These are phyloP conservation scores for Psix sp. DNA, from an alignment of 1,140 invertebrate species.

Conservation along the genomic window DNA sequence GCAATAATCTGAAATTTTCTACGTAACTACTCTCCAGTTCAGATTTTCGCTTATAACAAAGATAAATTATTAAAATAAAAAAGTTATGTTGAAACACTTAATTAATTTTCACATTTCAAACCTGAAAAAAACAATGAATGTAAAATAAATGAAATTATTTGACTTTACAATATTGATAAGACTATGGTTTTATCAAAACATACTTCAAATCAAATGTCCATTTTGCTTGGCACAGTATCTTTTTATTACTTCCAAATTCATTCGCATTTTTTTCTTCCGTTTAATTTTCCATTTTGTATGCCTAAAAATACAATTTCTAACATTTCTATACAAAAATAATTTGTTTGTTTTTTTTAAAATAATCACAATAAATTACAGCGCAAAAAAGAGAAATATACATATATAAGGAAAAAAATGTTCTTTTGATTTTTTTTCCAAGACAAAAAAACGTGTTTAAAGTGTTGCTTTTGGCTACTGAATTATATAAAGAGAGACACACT, in stretches of 20 bases:
- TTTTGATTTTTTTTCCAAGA: slow-evolving; percentile 4
- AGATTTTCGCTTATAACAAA: slow-evolving; percentile 20
- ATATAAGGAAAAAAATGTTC: slow-evolving; percentile 6
- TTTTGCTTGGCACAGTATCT: slow-evolving; percentile 34
- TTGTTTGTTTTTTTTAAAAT: slow-evolving; percentile 25
- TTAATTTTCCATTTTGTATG: slow-evolving; percentile 3
- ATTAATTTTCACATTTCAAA: background rate
- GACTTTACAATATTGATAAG: slow-evolving; percentile 14
- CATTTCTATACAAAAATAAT: slow-evolving; percentile 47
- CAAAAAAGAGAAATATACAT: slow-evolving; percentile 2
- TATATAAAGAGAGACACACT: slow-evolving; percentile 43
- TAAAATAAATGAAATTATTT: slow-evolving; percentile 2
- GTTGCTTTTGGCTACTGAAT: slow-evolving; percentile 19
- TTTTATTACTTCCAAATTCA: slow-evolving; percentile 34
- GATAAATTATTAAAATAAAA: slow-evolving; percentile 7
- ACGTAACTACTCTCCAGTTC: slow-evolving; percentile 17
- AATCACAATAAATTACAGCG: slow-evolving; percentile 46
- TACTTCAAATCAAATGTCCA: slow-evolving; percentile 14
- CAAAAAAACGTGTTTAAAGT: slow-evolving; percentile 40
- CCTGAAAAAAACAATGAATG: slow-evolving; percentile 11
- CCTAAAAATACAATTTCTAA: slow-evolving; percentile 23
- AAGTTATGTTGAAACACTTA: slow-evolving; percentile 7
- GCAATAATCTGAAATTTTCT: slow-evolving; percentile 24
- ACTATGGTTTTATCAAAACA: slow-evolving; percentile 52
- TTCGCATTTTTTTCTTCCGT: slow-evolving; percentile 17